Base-by-base conservation (phyloP, 1,140 invertebrate genomes). In the Potamilus streckersoni region DNA sequence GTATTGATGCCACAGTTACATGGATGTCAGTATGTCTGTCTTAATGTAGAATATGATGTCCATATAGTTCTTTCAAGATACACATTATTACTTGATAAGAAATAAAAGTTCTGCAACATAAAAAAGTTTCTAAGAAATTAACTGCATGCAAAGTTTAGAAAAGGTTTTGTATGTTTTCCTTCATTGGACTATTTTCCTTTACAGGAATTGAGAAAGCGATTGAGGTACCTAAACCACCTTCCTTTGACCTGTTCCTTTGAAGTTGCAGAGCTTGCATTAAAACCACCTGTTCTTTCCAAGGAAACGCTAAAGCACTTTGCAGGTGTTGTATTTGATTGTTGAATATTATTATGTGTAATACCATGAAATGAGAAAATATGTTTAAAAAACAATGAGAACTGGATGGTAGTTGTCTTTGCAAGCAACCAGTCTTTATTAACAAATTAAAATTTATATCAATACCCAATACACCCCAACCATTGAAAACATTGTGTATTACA, bases 201-300 rank as follows among this genome's bases (percentile, higher is more conserved):
- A 11, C 74, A 89, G 85, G 86, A 89, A 67, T 89, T 95, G 75
- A 92, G 94, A 64, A 92, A 92, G 77, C 92, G 95, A 67, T 90
- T 96, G 82, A 92, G 95, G 49, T 98, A 96, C 85, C 91, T 98
- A 23, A 93, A 93, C 72, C 97, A 98, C 90, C 91, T 99, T 78
- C 97, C 97, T 3, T 88, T 98, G 1, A 95, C 95, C 78, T 96
- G 96, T 85, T 94, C 95, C 76, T 97, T 97, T 90, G 94, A 96
- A 85, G 92, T 98, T 38, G 95, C 95, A 23, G 97, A 99, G 90
- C 92, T 98, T 59, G 92, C 95, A 74, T 90, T 98, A 15, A 91
- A 92, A 81, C 92, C 93, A 64, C 94, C 95, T 6, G 85, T 93
- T 38, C 91, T 98, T 1, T 93, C 93, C 15, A 82, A 92, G 64